phyloP scores from a whole-genome alignment of 2,797 vertebrate species.

The Neoniphon sammara region DNA sequence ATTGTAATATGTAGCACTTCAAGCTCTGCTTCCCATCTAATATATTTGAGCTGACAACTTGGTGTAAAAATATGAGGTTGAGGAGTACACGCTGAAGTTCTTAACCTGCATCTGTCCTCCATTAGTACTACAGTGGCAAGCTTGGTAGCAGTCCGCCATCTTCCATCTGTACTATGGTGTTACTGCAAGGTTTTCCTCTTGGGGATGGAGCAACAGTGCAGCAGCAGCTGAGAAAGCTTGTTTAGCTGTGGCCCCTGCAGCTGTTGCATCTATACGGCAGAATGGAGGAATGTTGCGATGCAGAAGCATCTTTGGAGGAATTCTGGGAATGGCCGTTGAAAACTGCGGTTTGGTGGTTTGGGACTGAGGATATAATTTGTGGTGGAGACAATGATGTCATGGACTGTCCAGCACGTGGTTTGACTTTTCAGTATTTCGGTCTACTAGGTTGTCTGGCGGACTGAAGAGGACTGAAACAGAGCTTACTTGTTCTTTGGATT shows the following conservation, averaged over 20 bases:
- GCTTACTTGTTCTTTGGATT: no score
- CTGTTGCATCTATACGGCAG: not conserved
- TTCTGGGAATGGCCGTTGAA: not conserved
- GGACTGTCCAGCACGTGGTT: not conserved
- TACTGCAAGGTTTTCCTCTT: constrained; percentile 1
- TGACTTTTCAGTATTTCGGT: not conserved
- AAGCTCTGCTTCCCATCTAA: constrained; percentile 7
- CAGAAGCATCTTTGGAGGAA: constrained; percentile 7
- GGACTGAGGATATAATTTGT: not conserved
- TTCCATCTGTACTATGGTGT: not conserved
- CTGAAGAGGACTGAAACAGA: not conserved
- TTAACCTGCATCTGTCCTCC: not conserved
- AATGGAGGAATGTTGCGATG: not conserved
- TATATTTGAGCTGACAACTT: constrained; percentile 15
- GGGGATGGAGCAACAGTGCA: not conserved
- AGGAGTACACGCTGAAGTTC: not conserved
- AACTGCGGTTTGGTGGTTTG: not conserved
- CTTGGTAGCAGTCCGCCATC: not conserved
- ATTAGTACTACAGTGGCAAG: no score
- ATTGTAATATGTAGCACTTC: not conserved
- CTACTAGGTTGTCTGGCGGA: not conserved
- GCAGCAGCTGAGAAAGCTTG: not conserved
- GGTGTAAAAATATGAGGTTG: constrained; percentile 4
- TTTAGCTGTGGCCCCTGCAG: not conserved
- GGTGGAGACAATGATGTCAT: constrained; percentile 19